A percentile compares a stretch with the other conserved stretches of the same genome.
Evolutionary conservation across 30 jellyfish, hydroid and myxozoan genomes (phyloP).

Genomic region (Calvadosia cruxmelitensis): DNA sequence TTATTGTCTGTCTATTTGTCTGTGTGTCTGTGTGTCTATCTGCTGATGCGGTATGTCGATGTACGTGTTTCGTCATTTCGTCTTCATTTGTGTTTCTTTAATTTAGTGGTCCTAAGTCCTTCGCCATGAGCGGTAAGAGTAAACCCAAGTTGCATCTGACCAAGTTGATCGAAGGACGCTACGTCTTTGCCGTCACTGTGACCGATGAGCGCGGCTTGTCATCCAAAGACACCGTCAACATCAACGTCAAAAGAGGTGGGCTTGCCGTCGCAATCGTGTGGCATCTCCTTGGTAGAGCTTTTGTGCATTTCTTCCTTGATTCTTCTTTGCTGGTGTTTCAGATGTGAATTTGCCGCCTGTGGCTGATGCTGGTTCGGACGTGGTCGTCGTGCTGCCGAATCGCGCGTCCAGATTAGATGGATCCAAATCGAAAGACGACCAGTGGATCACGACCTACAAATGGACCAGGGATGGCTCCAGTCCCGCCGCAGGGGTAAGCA

Average conservation of each 20-base stretch:
- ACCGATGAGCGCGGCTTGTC: conserved; percentile 64
- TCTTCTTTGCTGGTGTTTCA: conserved; percentile 3
- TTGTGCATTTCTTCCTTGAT: background rate
- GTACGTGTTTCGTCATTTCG: no score
- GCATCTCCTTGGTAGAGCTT: background rate
- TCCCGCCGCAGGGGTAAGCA: conserved; percentile 99
- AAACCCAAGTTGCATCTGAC: conserved; percentile 57
- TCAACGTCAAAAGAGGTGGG: conserved; percentile 82
- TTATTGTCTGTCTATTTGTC: no score
- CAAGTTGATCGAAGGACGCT: conserved; percentile 62
- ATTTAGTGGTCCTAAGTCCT: conserved; percentile 72
- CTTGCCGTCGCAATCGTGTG: background rate
- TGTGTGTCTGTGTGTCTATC: no score
- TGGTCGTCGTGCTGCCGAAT: conserved; percentile 45
- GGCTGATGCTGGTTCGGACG: conserved; percentile 79
- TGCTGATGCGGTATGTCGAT: no score
- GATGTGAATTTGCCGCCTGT: conserved; percentile 79
- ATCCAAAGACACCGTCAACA: conserved; percentile 72
- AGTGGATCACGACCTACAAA: conserved; percentile 38
- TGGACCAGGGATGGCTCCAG: conserved; percentile 96
- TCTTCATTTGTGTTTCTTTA: no score
- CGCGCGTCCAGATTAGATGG: conserved; percentile 83
- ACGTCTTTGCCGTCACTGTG: conserved; percentile 55
- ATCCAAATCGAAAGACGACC: conserved; percentile 86
- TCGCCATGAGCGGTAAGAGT: conserved; percentile 37